Base-by-base conservation (phyloP, 2,888 invertebrate species). In the Drymonia ruficornis region DNA sequence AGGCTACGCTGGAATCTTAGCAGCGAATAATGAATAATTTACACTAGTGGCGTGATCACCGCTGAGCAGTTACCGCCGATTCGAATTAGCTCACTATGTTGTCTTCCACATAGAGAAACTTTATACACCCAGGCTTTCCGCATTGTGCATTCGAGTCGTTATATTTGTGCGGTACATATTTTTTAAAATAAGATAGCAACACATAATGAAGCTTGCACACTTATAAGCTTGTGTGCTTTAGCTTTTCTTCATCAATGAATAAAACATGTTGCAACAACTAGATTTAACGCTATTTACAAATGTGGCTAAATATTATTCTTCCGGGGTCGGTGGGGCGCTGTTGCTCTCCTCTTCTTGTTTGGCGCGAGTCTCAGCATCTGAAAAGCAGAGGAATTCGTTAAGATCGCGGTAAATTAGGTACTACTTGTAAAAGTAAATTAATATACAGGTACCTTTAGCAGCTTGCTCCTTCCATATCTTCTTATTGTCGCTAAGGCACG, bases 381-480 rank as follows among this genome's bases (percentile, higher is more conserved):
- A 9, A 77, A 81, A 59, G n/a, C 36, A 36, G 13, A 6, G 36
- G 5, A 36, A 36, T 36, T 36, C 5, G n/a, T n/a, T 36, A 11
- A 9, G 31, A n/a, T n/a, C n/a, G n/a, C n/a, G n/a, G n/a, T n/a
- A n/a, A n/a, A n/a, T n/a, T n/a, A n/a, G n/a, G n/a, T 31, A 31
- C 31, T 31, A 11, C 11, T 11, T 36, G 36, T n/a, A 36, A 5
- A 36, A n/a, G 13, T n/a, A 6, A n/a, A 36, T 6, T 2, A n/a
- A 13, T 36, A 47, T 7, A 15, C 19, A 23, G 69, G 63, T 84
- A 95, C 96, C 96, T 94, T 95, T 95, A 49, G 95, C 90, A 53
- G 96, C 96, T 85, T 96, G 96, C 65, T 96, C 96, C 78, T 96
- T 96, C 98, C 97, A 98, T 74, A 95, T 95, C 70, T 94, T 94